These are phyloP conservation scores for Phalanger gymnotis DNA, from an alignment of 2,797 vertebrate genomes.

Conservation along the genomic window DNA sequence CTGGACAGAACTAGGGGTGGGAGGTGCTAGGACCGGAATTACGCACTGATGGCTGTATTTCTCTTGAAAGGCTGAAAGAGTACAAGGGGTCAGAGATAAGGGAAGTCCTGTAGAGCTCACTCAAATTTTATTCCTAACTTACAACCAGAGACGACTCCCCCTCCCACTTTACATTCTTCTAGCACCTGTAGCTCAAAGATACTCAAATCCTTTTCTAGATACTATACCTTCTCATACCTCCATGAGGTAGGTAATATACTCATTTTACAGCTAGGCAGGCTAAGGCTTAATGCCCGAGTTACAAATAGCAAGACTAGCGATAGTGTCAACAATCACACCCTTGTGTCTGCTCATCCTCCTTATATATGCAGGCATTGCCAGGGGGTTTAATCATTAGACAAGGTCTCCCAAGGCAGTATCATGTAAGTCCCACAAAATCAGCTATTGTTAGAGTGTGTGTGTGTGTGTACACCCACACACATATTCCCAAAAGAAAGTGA, in stretches of 20 bases:
- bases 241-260: slow-evolving; percentile 11
- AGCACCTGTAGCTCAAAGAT: slow-evolving; percentile 2
- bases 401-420: background rate
- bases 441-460: background rate
- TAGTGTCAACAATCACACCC: background rate
- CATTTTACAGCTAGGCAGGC: slow-evolving; percentile 29
- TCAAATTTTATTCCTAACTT: background rate
- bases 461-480: background rate
- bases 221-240: slow-evolving; percentile 4
- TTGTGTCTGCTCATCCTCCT: slow-evolving; percentile 3
- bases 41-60: slow-evolving; percentile 1
- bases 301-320: background rate
- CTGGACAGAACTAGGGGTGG: slow-evolving; percentile 11
- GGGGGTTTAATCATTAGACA: background rate
- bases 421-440: background rate
- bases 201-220: slow-evolving; percentile 35
- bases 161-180: background rate
- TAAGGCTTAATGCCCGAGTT: slow-evolving; percentile 57
- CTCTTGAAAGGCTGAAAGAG: background rate
- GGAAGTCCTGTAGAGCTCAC: background rate
- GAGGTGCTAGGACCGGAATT: background rate
- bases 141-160: slow-evolving; percentile 16
- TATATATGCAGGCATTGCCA: background rate
- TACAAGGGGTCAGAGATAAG: slow-evolving; percentile 39
- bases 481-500: background rate